A percentile compares a stretch with the other conserved stretches of the same genome.
These are phyloP conservation scores for Zaprionus inermis DNA, from an alignment of 1,140 invertebrate species.

Conservation along the genomic window DNA sequence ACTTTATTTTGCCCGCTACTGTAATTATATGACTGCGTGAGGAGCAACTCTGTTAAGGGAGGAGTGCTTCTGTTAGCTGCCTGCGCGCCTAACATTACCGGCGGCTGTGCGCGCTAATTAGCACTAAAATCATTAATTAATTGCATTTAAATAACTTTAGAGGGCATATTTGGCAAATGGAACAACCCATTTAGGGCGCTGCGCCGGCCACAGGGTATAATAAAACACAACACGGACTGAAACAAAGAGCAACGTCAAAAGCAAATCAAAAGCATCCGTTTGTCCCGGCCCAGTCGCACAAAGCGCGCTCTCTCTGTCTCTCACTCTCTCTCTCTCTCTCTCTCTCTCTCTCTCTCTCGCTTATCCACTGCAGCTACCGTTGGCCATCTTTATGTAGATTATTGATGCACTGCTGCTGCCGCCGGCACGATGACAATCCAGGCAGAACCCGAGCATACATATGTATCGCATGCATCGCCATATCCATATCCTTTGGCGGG, in stretches of 20 bases:
- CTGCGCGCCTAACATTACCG: neutral
- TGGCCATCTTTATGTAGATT: conserved; percentile 73
- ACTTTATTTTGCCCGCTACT: neutral
- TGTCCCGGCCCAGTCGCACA: neutral
- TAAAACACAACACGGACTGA: neutral
- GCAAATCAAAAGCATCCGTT: conserved; percentile 19
- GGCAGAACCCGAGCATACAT: conserved; percentile 16
- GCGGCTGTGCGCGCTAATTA: neutral
- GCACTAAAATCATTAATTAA: too few relatives aligned
- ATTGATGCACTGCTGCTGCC: conserved; percentile 61
- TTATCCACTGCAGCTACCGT: conserved; percentile 57
- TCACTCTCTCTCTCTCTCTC: neutral
- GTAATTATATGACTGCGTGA: neutral
- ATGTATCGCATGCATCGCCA: too few relatives aligned
- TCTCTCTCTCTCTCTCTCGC: neutral
- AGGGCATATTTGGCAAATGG: neutral
- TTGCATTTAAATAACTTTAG: neutral
- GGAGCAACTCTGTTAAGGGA: neutral
- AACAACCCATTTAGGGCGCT: neutral
- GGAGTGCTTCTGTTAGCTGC: neutral
- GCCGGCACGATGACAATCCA: conserved; percentile 70
- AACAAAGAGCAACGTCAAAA: neutral
- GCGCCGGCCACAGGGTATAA: neutral
- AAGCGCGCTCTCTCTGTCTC: neutral
- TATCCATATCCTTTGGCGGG: conserved; percentile 67